phyloP scores from a whole-genome alignment of 2,888 invertebrate species.

The Hirtodrosophila trivittata region DNA sequence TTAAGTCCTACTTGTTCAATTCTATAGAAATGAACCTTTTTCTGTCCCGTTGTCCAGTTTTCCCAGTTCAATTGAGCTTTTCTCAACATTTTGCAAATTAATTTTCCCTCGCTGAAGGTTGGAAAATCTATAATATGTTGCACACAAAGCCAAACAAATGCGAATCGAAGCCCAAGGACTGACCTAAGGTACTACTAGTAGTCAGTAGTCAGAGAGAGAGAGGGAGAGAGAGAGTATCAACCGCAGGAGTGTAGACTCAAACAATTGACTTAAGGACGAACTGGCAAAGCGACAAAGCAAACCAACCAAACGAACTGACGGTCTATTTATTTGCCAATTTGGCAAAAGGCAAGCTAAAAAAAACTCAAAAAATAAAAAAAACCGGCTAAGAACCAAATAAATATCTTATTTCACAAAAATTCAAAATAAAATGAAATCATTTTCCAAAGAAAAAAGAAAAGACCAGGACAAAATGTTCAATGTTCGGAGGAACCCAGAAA shows the following conservation, averaged over 20 bases:
- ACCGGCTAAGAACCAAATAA: slow-evolving; percentile 71
- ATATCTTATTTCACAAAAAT: slow-evolving; percentile 74
- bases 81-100: slow-evolving; percentile 50
- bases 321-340: slow-evolving; percentile 79
- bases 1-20: slow-evolving; percentile 9
- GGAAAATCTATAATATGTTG: slow-evolving; percentile 28
- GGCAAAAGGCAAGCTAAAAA: slow-evolving; percentile 54
- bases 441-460: slow-evolving; percentile 49
- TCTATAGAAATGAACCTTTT: no score
- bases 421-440: slow-evolving; percentile 69
- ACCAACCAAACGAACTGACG: slow-evolving; percentile 10
- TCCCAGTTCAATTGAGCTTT: slow-evolving; percentile 1
- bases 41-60: background rate
- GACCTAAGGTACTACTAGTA: slow-evolving; percentile 54
- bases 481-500: slow-evolving; percentile 32
- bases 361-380: slow-evolving; percentile 8
- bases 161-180: slow-evolving; percentile 35
- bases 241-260: slow-evolving; percentile 9
- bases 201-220: no score
- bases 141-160: background rate
- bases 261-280: slow-evolving; percentile 20
- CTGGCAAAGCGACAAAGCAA: slow-evolving; percentile 26
- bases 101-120: slow-evolving; percentile 34
- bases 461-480: slow-evolving; percentile 23
- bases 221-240: slow-evolving; percentile 4